phyloP scores from a whole-genome alignment of 2,797 vertebrate species.

The Cyclura pinguis region DNA sequence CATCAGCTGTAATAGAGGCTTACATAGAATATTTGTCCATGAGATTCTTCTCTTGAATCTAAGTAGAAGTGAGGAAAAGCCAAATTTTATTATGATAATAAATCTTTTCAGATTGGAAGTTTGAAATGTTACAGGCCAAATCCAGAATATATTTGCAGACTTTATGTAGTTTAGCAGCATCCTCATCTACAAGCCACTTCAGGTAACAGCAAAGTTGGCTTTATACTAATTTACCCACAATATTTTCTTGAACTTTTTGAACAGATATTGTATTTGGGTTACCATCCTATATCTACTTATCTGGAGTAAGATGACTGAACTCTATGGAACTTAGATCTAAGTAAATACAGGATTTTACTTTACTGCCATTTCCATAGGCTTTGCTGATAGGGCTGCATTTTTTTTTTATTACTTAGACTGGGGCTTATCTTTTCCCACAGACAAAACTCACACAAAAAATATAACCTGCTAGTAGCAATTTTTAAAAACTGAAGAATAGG shows the following conservation, averaged over 20 bases:
- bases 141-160: constrained; percentile 16
- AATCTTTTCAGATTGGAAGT: constrained; percentile 16
- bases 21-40: constrained; percentile 52
- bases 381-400: not conserved
- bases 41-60: constrained; percentile 37
- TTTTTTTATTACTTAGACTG: not conserved
- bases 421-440: not conserved
- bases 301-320: not conserved
- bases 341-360: not conserved
- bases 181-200: not conserved
- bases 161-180: not conserved
- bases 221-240: not conserved
- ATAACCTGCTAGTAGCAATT: not conserved
- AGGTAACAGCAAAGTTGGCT: not conserved
- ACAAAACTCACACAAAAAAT: not conserved
- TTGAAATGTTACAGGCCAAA: constrained; percentile 3
- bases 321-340: not conserved
- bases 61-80: constrained; percentile 55
- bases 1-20: constrained; percentile 55
- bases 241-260: not conserved
- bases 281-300: not conserved
- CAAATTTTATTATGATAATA: constrained; percentile 32
- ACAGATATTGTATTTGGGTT: not conserved
- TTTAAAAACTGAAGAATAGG: not conserved
- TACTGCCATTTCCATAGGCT: not conserved